These are phyloP conservation scores for Lethrus apterus DNA, from an alignment of 1,140 invertebrate genomes.

Conservation along the genomic window DNA sequence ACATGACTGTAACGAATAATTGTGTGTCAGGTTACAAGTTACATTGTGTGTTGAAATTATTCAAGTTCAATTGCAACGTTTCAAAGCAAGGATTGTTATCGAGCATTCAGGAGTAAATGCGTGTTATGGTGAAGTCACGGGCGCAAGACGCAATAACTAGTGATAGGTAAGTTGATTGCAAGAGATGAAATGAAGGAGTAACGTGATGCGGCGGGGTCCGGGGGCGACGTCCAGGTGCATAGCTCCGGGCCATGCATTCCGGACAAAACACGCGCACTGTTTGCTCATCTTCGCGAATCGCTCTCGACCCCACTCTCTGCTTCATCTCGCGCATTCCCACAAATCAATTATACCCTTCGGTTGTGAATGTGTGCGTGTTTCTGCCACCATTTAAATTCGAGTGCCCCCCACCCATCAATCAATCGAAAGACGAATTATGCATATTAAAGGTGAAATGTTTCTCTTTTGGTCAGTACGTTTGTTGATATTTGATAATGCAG, in stretches of 20 bases:
- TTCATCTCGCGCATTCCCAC: constrained; percentile 6
- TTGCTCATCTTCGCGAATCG: constrained; percentile 15
- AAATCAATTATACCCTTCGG: constrained; percentile 13
- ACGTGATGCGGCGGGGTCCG: constrained; percentile 17
- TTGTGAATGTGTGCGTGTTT: background rate
- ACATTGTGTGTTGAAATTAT: too few species aligned
- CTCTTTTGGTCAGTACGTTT: background rate
- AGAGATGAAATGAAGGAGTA: constrained; percentile 7
- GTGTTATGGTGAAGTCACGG: too few species aligned
- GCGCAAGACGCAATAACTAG: too few species aligned
- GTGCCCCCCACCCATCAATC: too few species aligned
- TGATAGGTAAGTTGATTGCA: constrained; percentile 14
- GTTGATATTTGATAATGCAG: background rate
- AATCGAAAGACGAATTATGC: background rate
- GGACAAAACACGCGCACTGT: constrained; percentile 20
- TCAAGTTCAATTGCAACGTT: too few species aligned
- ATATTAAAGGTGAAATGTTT: background rate
- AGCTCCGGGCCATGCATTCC: constrained; percentile 34
- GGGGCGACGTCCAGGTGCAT: constrained; percentile 34
- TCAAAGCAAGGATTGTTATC: too few species aligned
- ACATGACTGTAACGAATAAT: too few species aligned
- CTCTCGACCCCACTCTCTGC: constrained; percentile 15
- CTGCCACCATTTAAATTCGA: too few species aligned
- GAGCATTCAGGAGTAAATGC: too few species aligned
- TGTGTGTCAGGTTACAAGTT: too few species aligned